These are phyloP conservation scores for Myiothlypis chrysogaster DNA, from an alignment of 2,797 vertebrate species.

Conservation along the genomic window DNA sequence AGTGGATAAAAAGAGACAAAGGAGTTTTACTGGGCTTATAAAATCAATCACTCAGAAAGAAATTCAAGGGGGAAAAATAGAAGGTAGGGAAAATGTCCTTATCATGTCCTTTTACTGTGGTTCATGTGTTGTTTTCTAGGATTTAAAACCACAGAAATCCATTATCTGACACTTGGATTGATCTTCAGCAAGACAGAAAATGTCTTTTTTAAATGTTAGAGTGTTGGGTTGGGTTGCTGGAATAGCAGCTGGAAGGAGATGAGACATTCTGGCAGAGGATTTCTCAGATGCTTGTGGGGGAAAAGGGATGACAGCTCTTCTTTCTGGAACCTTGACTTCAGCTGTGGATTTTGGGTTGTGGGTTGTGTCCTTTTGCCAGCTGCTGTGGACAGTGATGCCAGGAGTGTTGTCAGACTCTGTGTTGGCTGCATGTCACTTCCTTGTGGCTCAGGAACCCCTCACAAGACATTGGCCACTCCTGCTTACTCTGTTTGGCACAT, in stretches of 20 bases:
- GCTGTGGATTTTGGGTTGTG: background rate
- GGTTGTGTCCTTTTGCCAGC: background rate
- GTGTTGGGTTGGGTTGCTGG: accelerated
- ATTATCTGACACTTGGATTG: background rate
- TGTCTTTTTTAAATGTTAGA: background rate
- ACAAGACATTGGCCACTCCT: background rate
- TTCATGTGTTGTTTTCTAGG: background rate
- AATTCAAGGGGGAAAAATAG: accelerated
- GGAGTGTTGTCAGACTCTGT: background rate
- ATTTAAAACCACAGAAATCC: background rate
- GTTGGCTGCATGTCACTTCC: accelerated
- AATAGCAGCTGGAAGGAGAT: background rate
- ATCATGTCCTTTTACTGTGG: background rate
- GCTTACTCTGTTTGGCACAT: background rate
- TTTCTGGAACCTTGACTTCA: background rate
- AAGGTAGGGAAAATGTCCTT: background rate
- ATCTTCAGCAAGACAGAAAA: background rate
- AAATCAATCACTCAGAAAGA: background rate
- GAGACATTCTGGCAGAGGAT: background rate
- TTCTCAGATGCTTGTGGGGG: background rate
- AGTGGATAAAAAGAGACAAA: background rate
- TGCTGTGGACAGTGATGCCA: background rate
- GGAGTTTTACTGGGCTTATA: background rate
- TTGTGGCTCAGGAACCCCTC: background rate
- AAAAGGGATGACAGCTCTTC: background rate